A percentile compares a stretch with the other conserved stretches of the same genome.
Evolutionary conservation across 2,113 vertebrate genomes (phyloP).

Genomic region (Ammodytes dubius): DNA sequence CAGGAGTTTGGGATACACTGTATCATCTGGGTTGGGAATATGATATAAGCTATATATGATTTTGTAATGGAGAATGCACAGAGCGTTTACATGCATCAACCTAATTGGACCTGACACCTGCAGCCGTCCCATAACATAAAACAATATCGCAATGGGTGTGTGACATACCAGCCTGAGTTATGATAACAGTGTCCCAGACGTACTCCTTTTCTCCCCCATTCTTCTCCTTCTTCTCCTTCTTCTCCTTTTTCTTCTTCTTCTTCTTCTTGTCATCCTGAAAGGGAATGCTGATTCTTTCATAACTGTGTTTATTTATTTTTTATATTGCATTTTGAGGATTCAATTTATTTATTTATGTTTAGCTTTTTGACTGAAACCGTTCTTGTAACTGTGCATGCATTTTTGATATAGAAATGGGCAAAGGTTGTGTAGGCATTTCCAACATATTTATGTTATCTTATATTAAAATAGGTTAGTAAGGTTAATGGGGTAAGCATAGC

Average conservation of each 20-base stretch:
- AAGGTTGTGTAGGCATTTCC: too few species aligned
- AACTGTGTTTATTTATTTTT: neutral
- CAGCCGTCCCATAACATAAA: neutral
- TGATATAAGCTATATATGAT: neutral
- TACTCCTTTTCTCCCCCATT: slow-evolving; percentile 15
- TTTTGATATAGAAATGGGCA: too few species aligned
- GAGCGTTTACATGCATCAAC: neutral
- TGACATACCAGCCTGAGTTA: slow-evolving; percentile 48
- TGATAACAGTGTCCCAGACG: slow-evolving; percentile 20
- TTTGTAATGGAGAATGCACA: neutral
- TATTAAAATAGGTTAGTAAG: too few species aligned
- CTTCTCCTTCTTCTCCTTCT: slow-evolving; percentile 38
- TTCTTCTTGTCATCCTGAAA: slow-evolving; percentile 74
- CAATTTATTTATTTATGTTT: too few species aligned
- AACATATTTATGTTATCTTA: too few species aligned
- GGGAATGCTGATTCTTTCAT: neutral
- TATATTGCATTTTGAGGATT: too few species aligned
- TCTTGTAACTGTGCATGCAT: too few species aligned
- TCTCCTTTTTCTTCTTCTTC: slow-evolving; percentile 61
- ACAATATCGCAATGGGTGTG: neutral
- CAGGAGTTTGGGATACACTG: neutral
- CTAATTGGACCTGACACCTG: neutral
- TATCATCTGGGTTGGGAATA: neutral
- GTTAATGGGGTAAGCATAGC: too few species aligned
- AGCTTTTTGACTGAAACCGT: too few species aligned